These are phyloP conservation scores for Spilarctia lutea DNA, from an alignment of 2,888 invertebrate species.

Conservation along the genomic window DNA sequence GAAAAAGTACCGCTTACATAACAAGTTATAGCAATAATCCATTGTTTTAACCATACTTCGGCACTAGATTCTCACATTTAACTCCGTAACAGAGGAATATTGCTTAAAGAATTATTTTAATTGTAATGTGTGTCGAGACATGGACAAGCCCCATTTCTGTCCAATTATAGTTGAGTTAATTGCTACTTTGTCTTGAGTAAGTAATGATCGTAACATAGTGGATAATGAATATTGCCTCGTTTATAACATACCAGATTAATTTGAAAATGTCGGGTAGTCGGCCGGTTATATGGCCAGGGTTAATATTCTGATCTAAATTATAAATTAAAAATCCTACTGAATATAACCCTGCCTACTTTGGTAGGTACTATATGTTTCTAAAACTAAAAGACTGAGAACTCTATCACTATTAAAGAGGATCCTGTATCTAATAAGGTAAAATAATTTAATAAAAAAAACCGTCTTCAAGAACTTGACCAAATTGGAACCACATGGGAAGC, in stretches of 20 bases:
- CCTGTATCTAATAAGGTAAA: background rate
- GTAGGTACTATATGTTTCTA: background rate
- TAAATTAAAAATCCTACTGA: background rate
- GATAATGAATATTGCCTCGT: background rate
- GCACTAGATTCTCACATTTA: constrained; percentile 43
- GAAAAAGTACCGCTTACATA: constrained; percentile 29
- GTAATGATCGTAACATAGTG: background rate
- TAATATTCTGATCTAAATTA: background rate
- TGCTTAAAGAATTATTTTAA: constrained; percentile 36
- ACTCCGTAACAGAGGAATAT: constrained; percentile 36
- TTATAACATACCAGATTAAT: background rate
- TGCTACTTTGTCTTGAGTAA: constrained; percentile 10
- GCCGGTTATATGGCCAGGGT: background rate
- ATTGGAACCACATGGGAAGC: no score
- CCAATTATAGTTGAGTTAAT: constrained; percentile 15
- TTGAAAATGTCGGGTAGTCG: background rate
- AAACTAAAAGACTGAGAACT: background rate
- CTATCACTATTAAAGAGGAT: background rate
- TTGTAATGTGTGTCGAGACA: constrained; percentile 18
- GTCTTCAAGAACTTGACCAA: no score
- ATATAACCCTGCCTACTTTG: background rate
- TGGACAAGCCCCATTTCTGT: constrained; percentile 28
- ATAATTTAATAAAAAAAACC: no score
- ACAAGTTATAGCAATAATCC: constrained; percentile 41
- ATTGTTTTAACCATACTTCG: constrained; percentile 44